Evolutionary conservation across 2,797 vertebrate species (phyloP).

Genomic region (Spondyliosoma cantharus): DNA sequence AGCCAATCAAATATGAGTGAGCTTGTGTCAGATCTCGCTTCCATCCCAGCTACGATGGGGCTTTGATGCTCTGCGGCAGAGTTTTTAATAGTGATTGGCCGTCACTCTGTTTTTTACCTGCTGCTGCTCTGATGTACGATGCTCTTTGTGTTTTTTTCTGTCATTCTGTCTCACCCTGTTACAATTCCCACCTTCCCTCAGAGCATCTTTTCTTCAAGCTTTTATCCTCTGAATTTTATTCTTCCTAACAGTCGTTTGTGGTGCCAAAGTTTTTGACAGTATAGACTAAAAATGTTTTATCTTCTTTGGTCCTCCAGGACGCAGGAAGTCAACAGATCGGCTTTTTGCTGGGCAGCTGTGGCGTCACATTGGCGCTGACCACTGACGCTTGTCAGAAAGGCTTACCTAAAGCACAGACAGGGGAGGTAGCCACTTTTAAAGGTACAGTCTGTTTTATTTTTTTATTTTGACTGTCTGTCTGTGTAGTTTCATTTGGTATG

Average conservation of each 20-base stretch:
- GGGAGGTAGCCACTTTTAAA: slow-evolving; percentile 95
- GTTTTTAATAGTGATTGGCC: slow-evolving; percentile 63
- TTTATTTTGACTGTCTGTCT: slow-evolving; percentile 21
- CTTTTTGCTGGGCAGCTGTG: slow-evolving; percentile 95
- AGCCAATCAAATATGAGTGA: slow-evolving; percentile 57
- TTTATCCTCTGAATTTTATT: slow-evolving; percentile 25
- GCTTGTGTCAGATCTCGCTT: slow-evolving; percentile 46
- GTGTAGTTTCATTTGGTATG: slow-evolving; percentile 26
- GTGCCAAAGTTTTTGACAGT: neutral
- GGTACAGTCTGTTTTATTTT: slow-evolving; percentile 77
- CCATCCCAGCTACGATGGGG: slow-evolving; percentile 26
- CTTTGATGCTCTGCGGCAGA: slow-evolving; percentile 65
- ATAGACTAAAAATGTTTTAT: slow-evolving; percentile 20
- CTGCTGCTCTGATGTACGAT: slow-evolving; percentile 66
- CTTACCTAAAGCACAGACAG: slow-evolving; percentile 95
- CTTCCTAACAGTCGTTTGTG: slow-evolving; percentile 20
- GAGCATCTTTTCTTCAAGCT: slow-evolving; percentile 15
- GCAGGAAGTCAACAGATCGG: slow-evolving; percentile 97
- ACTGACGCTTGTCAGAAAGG: slow-evolving; percentile 98
- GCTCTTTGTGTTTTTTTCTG: slow-evolving; percentile 49
- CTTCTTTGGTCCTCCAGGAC: slow-evolving; percentile 82
- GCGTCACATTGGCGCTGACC: slow-evolving; percentile 92
- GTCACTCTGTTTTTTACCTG: slow-evolving; percentile 57
- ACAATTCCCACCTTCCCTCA: slow-evolving; percentile 26
- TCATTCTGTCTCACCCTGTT: slow-evolving; percentile 18